Base-by-base conservation (phyloP, 2,113 vertebrate species). In the Cercopithecus mona region DNA sequence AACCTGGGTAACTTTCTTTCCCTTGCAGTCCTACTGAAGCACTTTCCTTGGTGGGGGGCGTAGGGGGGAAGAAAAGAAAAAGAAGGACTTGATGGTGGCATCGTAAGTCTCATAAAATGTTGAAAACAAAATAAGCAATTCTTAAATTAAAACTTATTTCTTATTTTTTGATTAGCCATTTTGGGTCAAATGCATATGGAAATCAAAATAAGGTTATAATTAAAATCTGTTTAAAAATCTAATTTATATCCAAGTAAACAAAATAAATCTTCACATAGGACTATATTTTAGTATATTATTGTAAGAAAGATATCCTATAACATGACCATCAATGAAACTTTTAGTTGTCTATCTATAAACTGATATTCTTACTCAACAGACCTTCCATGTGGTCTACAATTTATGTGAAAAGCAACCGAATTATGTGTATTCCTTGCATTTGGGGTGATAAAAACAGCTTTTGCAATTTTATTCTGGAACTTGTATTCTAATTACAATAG, bases 151-250 rank as follows among this genome's bases (percentile, higher is more conserved):
- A 50, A 0, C 82, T 92, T 93, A 12, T 61, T 94, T 45, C 20
- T 96, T 97, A 59, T 66, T 89, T 40, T 97, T 96, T 96, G n/a
- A 82, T 89, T 76, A 96, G 55, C 72, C 18, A 81, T 70, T 96
- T 70, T 90, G 16, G 38, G 20, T 45, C n/a, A 48, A 68, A 48
- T 48, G 3, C 92, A 35, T 96, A 22, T 6, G 85, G 96, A 96
- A 96, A 79, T 2, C 1, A 80, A 96, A 98, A 57, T 38, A 66
- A 94, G 97, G 40, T 8, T 95, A n/a, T 83, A 97, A 95, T 80
- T 92, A 35, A 96, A 97, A 97, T 96, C 93, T 95, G 83, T 87
- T 57, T 97, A 94, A 92, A 96, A 97, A 48, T 40, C 88, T 59
- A 55, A 72, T 89, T 96, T 97, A 43, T 70, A 43, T 3, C 12